Percentiles rank a stretch among this genome's conserved stretches.
phyloP scores from a whole-genome alignment of 2,888 invertebrate species.

The Chrysina gloriosa region DNA sequence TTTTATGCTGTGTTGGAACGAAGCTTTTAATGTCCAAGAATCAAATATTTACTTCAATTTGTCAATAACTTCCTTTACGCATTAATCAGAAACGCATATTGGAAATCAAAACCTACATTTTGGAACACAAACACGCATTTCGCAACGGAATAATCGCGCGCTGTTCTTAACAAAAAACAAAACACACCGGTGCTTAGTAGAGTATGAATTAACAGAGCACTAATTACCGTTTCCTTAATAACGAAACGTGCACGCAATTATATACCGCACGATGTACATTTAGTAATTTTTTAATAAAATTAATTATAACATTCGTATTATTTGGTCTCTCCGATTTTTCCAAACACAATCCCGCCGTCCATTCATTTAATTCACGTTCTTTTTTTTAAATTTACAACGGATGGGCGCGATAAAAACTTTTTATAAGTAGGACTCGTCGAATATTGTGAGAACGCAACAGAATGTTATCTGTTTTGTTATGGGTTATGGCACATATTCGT shows the following conservation, averaged over 20 bases:
- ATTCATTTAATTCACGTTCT: no score
- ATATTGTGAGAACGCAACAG: no score
- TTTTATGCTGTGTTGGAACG: no score
- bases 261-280: neutral
- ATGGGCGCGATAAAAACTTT: no score
- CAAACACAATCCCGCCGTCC: no score
- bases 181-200: constrained; percentile 9
- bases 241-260: no score
- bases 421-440: no score
- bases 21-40: neutral
- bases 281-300: no score
- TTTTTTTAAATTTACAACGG: no score
- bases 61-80: neutral
- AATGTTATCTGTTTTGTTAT: no score
- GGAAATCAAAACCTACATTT: constrained; percentile 22
- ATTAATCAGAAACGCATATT: neutral
- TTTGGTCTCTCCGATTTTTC: no score
- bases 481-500: neutral
- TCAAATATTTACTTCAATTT: neutral
- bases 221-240: constrained; percentile 10
- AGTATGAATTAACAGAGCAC: constrained; percentile 24
- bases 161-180: constrained; percentile 2
- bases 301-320: no score
- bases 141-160: constrained; percentile 5
- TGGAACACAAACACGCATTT: constrained; percentile 4